A percentile compares a stretch with the other conserved stretches of the same genome.
Evolutionary conservation across 2,113 vertebrate genomes (phyloP).

Genomic region (Bothrops jararaca): DNA sequence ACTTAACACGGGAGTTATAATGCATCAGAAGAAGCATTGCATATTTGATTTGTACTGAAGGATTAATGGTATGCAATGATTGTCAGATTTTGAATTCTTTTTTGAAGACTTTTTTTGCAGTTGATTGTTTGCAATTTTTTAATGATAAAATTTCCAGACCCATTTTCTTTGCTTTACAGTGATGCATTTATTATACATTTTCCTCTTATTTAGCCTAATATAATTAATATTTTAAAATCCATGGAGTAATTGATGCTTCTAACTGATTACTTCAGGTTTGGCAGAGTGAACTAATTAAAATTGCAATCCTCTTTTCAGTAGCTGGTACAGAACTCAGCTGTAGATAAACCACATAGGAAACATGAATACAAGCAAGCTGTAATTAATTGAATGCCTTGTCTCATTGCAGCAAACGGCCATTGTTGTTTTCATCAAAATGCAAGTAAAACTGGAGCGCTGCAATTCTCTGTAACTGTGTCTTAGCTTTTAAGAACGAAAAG

Average conservation of each 20-base stretch:
- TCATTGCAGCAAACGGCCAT: neutral
- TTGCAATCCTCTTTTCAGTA: neutral
- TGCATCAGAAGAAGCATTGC: neutral
- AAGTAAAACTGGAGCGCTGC: neutral
- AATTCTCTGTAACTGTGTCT: neutral
- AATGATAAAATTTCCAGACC: neutral
- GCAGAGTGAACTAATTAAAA: neutral
- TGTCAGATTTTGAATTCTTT: neutral
- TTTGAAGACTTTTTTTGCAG: neutral
- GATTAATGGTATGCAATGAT: neutral
- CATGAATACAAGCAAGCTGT: neutral
- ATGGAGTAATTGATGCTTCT: neutral
- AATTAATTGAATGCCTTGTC: neutral
- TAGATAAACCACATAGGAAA: neutral
- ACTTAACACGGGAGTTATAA: neutral
- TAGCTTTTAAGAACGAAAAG: neutral
- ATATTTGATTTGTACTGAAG: neutral
- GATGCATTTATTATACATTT: neutral
- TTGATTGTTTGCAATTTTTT: neutral
- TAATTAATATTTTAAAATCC: neutral
- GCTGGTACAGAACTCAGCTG: neutral
- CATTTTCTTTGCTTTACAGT: neutral
- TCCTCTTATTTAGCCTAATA: neutral
- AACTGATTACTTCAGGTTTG: neutral
- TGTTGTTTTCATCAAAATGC: neutral